A percentile compares a stretch with the other conserved stretches of the same genome.
Conservation (phyloP, 2,888 invertebrate species). For the Pseudococcus longispinus region DNA sequence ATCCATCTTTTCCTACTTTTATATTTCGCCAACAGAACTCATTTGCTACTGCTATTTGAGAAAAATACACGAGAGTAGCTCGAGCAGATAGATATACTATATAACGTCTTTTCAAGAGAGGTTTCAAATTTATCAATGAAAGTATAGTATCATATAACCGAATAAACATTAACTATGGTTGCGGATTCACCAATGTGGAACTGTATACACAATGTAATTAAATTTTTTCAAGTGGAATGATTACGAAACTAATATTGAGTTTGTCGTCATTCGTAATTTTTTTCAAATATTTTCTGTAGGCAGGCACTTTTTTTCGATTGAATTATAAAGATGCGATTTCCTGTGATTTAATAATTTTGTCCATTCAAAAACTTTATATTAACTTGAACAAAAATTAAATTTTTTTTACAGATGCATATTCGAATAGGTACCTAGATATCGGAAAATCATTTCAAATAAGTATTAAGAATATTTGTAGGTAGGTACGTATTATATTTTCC, state of each 20-base stretch:
- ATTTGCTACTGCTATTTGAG: too few species aligned
- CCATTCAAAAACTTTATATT: neutral
- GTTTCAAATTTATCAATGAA: neutral
- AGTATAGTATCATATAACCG: neutral
- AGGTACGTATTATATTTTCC: neutral
- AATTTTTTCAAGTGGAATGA: too few species aligned
- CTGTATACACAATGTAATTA: neutral
- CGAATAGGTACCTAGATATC: neutral
- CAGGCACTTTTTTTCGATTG: neutral
- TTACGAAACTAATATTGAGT: neutral
- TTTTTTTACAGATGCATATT: neutral
- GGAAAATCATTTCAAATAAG: neutral
- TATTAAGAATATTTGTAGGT: neutral
- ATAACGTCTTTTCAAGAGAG: neutral
- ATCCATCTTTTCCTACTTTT: too few species aligned
- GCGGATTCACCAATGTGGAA: neutral
- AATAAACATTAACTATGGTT: neutral
- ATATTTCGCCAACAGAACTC: too few species aligned
- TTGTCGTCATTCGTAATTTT: neutral
- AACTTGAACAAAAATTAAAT: neutral
- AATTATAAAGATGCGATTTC: neutral
- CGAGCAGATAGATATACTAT: neutral
- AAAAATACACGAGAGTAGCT: too few species aligned
- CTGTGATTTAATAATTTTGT: neutral
- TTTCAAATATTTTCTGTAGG: too few species aligned